Evolutionary conservation across 2,113 vertebrate genomes (phyloP), one percentile per base, ranked within the genome.

Genomic region (Hemichromis elongatus): DNA sequence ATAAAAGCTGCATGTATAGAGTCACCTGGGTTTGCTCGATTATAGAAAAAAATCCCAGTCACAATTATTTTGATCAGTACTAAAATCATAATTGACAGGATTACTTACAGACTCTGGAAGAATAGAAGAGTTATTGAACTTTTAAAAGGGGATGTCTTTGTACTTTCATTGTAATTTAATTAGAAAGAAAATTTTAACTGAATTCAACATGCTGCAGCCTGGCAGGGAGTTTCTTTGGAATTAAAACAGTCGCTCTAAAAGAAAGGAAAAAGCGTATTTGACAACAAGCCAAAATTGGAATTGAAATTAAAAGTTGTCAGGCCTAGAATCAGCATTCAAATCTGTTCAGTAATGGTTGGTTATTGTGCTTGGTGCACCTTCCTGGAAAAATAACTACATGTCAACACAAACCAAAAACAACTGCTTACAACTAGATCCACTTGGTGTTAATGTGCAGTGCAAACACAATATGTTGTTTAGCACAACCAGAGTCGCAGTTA

Each of bases 171-270:
- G 24, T n/a, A 40, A 24, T 42, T 66, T 66, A 2, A 13, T 66
- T 26, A 42, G 14, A 70, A 70, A 68, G 40, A 73, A 18, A 45
- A 45, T 7, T 14, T 47, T 47, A 73, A 24, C 7, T 24, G 37
- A 68, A 47, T 14, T 42, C 19, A 28, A 1, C 1, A 2, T 28
- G 4, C 14, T 11, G 26, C 16, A 50, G 24, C 24, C 28, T 50
- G 0, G 16, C 68, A 50, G 1, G 42, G 24, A 73, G 68, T 28
- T 45, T 28, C 6, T 26, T 73, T 73, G 42, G 0, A 73, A 73
- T 12, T 47, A 28, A 50, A 73, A 47, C 1, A 6, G 42, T 30
- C 3, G 3, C 4, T 8, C 9, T 30, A 0, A 6, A 73, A 73
- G 42, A 73, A 73, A 47, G 18, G 1, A 47, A 73, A 3, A 7